These are phyloP conservation scores for Falco biarmicus DNA, from an alignment of 2,797 vertebrate genomes.

Conservation along the genomic window DNA sequence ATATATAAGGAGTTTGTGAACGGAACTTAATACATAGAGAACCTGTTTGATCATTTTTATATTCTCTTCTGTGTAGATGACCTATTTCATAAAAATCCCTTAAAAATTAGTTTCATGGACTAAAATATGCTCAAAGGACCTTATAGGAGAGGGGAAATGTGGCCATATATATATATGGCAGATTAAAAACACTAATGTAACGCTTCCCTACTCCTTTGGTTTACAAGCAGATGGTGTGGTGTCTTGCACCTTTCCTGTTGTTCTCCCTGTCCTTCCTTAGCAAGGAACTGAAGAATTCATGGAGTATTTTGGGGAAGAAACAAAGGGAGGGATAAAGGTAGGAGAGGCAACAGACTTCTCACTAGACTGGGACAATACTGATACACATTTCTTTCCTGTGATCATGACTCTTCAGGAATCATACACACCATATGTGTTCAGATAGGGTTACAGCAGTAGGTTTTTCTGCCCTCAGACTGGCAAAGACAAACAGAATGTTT, in stretches of 20 bases:
- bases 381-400: neutral
- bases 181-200: neutral
- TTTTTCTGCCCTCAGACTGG: neutral
- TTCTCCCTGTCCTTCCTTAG: neutral
- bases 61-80: fast-evolving
- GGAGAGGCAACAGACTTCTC: neutral
- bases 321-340: neutral
- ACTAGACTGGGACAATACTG: neutral
- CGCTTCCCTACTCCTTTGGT: neutral
- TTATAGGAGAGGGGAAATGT: neutral
- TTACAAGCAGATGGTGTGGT: neutral
- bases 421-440: fast-evolving
- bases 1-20: neutral
- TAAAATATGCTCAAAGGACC: neutral
- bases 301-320: neutral
- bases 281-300: neutral
- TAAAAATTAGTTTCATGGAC: neutral
- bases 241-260: neutral
- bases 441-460: neutral
- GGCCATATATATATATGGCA: no score
- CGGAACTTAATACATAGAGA: neutral
- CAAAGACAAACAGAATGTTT: neutral
- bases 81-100: neutral
- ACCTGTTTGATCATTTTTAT: neutral
- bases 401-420: neutral